phyloP scores from a whole-genome alignment of 2,797 vertebrate species.

The Falco rusticolus region DNA sequence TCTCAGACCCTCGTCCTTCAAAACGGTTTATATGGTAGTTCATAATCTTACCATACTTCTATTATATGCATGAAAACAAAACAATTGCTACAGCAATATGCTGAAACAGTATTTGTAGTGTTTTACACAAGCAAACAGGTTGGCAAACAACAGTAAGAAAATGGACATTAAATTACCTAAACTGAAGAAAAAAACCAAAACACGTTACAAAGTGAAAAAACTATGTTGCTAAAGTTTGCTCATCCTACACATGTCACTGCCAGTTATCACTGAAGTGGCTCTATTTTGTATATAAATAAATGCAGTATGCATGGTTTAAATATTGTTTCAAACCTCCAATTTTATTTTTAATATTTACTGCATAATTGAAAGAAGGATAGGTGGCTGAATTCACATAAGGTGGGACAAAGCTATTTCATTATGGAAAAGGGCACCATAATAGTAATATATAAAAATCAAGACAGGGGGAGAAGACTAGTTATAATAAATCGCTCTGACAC shows the following conservation, averaged over 20 bases:
- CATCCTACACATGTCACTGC: not conserved
- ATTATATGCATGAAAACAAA: conserved; percentile 3
- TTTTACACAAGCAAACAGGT: not conserved
- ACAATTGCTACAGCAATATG: conserved; percentile 8
- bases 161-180: conserved; percentile 6
- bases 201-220: not conserved
- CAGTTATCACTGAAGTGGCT: not conserved
- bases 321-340: not conserved
- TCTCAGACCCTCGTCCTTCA: not conserved
- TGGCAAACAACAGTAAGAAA: conserved; percentile 25
- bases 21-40: not conserved
- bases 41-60: not conserved
- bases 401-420: not conserved
- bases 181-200: not conserved
- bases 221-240: not conserved
- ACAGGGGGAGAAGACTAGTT: not conserved
- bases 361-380: not conserved
- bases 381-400: not conserved
- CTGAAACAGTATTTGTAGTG: not conserved
- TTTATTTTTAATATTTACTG: not conserved
- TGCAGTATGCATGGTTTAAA: not conserved
- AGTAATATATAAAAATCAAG: not conserved
- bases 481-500: not conserved
- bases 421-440: not conserved
- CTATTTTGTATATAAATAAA: not conserved